A percentile compares a stretch with the other conserved stretches of the same genome.
Conservation (phyloP, 2,113 vertebrate genomes). For the Siniperca chuatsi region DNA sequence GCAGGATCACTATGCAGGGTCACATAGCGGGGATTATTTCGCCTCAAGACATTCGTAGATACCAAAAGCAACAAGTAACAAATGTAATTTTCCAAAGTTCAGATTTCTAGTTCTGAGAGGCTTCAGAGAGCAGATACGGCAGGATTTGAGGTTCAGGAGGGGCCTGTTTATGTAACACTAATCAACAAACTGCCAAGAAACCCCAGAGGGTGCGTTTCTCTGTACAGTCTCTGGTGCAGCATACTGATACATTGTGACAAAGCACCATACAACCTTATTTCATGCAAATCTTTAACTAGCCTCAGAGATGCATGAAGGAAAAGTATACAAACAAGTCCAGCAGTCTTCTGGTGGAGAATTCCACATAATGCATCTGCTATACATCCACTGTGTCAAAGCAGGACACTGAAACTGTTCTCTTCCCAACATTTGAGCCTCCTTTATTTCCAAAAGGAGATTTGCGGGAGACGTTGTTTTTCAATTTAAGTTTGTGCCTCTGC, state of each 20-base stretch:
- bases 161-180: conserved; percentile 43
- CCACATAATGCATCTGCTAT: neutral
- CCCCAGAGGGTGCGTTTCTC: conserved; percentile 18
- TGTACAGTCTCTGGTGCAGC: conserved; percentile 26
- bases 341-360: neutral
- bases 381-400: conserved; percentile 1
- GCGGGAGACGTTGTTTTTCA: conserved; percentile 6
- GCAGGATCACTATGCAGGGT: conserved; percentile 40
- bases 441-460: neutral
- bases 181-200: conserved; percentile 57
- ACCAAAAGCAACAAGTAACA: conserved; percentile 7
- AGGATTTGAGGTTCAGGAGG: conserved; percentile 6
- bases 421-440: neutral
- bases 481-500: conserved; percentile 6
- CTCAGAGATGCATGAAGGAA: neutral
- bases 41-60: conserved; percentile 3
- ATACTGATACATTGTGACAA: conserved; percentile 51
- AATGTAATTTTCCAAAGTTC: conserved; percentile 46
- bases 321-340: conserved; percentile 4
- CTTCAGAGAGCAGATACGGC: conserved; percentile 6
- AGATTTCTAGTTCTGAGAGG: conserved; percentile 27
- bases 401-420: neutral
- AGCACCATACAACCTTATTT: conserved; percentile 18
- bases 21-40: conserved; percentile 27
- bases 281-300: conserved; percentile 9